Evolutionary conservation across 2,888 invertebrate genomes (phyloP).

Genomic region (Rugalucina vietnamica): DNA sequence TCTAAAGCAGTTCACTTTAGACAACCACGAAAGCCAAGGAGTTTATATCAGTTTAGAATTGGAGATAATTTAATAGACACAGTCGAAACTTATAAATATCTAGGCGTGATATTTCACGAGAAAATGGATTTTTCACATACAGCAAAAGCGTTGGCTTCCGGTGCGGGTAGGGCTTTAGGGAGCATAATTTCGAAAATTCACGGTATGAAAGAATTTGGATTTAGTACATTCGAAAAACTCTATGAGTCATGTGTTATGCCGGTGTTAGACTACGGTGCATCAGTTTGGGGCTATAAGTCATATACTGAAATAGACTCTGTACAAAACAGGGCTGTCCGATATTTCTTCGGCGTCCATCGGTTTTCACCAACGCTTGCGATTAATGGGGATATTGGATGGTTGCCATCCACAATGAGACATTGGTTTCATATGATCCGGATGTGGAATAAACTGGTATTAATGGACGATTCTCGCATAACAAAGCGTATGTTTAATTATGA

Average conservation of each 20-base stretch:
- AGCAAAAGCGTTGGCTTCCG: slow-evolving; percentile 21
- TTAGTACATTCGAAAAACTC: slow-evolving; percentile 20
- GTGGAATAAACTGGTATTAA: too few relatives aligned
- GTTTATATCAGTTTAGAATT: not conserved
- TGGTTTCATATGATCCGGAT: too few relatives aligned
- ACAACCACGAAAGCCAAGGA: not conserved
- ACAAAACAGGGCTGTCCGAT: slow-evolving; percentile 45
- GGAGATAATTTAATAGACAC: slow-evolving; percentile 27
- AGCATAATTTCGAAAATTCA: slow-evolving; percentile 26
- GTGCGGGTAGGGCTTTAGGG: slow-evolving; percentile 33
- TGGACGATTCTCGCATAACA: too few relatives aligned
- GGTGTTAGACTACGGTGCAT: slow-evolving; percentile 40
- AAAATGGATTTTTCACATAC: not conserved
- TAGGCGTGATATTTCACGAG: slow-evolving; percentile 25
- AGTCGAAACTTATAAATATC: slow-evolving; percentile 21
- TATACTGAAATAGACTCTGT: slow-evolving; percentile 29
- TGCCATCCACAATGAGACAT: too few relatives aligned
- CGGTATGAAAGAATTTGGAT: slow-evolving; percentile 38
- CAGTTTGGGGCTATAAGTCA: slow-evolving; percentile 11
- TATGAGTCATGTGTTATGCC: too few relatives aligned
- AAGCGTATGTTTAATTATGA: slow-evolving; percentile 7
- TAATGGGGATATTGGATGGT: slow-evolving; percentile 35
- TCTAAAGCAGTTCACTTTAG: slow-evolving; percentile 11
- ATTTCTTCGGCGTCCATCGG: slow-evolving; percentile 42
- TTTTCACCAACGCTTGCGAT: slow-evolving; percentile 27